Base-by-base conservation (phyloP, 2,888 invertebrate species). In the Ganaspis brasiliensis region DNA sequence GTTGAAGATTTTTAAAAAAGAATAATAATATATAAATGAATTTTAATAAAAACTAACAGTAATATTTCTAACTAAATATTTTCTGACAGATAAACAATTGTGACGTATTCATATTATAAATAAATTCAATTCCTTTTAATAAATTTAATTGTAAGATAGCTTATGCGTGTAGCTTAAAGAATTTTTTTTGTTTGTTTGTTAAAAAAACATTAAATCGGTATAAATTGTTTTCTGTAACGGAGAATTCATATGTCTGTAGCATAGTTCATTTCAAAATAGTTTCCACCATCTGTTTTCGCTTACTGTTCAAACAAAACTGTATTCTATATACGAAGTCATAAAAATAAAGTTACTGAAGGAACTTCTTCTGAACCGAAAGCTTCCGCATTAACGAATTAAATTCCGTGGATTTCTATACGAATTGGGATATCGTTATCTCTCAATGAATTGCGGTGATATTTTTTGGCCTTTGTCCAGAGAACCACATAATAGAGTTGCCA, bases 381-480 rank as follows among this genome's bases (percentile, higher is more conserved):
- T 37, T 4, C 24, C 37, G 19, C 8, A 12, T 19, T 21, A 61
- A 19, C 37, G 12, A 61, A 21, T 21, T 37, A 61, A 40, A 61
- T 40, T 21, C 21, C 2, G 14, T 19, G 31, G 37, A 37, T 61
- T 14, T 6, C 37, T 40, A 37, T 61, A 35, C 37, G 19, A 5
- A 14, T 37, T 37, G 35, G 16, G 61, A 37, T 37, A 35, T 21
- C 37, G 37, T 37, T 61, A 61, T 61, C 24, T 45, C 16, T 45
- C 24, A 67, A 45, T n/a, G 40, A 67, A 67, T 40, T 67, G 45
- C 40, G 37, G 21, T 45, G 14, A 67, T 24, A 45, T 40, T 77
- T 73, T 79, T 75, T 77, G 77, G 79, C 77, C 63, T 9, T 49
- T 72, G 72, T 74, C 76, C 74, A 79, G 70, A 40, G 57, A 26